Conservation (phyloP, 2,113 vertebrate species). For the Cryptotis parvus region DNA sequence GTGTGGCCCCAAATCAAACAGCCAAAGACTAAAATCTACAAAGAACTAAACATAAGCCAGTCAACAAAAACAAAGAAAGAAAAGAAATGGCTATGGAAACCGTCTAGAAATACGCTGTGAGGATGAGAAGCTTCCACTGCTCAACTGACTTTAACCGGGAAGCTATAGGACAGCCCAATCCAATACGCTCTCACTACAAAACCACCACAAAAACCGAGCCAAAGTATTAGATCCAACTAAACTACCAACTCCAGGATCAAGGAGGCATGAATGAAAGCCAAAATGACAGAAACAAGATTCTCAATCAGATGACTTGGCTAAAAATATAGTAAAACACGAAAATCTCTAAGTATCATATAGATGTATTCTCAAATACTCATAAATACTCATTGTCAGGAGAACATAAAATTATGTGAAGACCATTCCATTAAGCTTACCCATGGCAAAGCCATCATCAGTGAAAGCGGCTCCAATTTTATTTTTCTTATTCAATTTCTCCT, state of each 20-base stretch:
- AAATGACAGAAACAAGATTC: background rate
- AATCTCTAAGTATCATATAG: background rate
- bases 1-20: too few relatives aligned
- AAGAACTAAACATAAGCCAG: background rate
- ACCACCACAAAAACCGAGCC: background rate
- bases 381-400: background rate
- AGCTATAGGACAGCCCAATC: background rate
- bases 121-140: background rate
- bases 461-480: slow-evolving; percentile 98
- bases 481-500: slow-evolving; percentile 99
- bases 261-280: background rate
- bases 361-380: background rate
- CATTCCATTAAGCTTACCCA: slow-evolving; percentile 90
- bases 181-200: background rate
- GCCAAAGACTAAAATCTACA: background rate
- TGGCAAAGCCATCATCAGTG: slow-evolving; percentile 98
- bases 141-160: background rate
- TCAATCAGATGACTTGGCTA: background rate
- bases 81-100: background rate
- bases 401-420: background rate
- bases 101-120: background rate
- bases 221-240: background rate
- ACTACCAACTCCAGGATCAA: background rate
- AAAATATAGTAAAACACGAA: background rate
- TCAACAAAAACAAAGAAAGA: background rate